These are phyloP conservation scores for Globodera rostochiensis DNA, from an alignment of 1,140 invertebrate species.

Conservation along the genomic window DNA sequence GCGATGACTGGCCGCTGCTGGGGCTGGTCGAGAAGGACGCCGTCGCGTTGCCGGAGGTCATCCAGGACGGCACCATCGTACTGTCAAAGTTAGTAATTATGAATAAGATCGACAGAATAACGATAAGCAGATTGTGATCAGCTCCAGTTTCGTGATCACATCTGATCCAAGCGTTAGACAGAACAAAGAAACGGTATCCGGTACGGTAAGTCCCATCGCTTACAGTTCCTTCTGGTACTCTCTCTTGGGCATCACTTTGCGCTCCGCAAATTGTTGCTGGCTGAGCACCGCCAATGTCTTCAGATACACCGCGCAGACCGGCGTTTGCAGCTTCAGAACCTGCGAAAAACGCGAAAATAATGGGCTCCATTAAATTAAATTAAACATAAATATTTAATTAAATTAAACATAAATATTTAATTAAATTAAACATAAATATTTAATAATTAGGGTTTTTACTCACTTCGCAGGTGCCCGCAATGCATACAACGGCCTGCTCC, in stretches of 20 bases:
- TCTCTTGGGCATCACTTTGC: slow-evolving; percentile 42
- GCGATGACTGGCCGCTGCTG: slow-evolving; percentile 9
- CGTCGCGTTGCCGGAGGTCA: slow-evolving; percentile 10
- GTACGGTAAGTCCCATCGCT: slow-evolving; percentile 8
- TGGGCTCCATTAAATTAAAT: not conserved
- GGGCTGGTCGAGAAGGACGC: slow-evolving; percentile 15
- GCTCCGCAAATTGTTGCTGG: slow-evolving; percentile 55
- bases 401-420: not conserved
- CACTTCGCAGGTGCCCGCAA: slow-evolving; percentile 51
- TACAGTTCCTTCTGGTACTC: slow-evolving; percentile 48
- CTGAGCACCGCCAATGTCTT: slow-evolving; percentile 56
- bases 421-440: not conserved
- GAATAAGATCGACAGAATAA: not conserved
- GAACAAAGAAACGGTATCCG: not conserved
- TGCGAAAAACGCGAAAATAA: not conserved
- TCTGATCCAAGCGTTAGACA: not conserved
- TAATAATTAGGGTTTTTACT: not conserved
- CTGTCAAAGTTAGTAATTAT: not conserved
- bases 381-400: no score
- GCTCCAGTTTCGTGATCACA: not conserved
- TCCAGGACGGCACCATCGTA: slow-evolving; percentile 5
- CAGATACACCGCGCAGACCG: slow-evolving; percentile 46
- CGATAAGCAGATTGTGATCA: not conserved
- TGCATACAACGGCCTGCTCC: slow-evolving; percentile 52
- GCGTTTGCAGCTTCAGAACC: slow-evolving; percentile 35